Evolutionary conservation across 2,113 vertebrate species (phyloP).

Genomic region (Rhinopomastus cyanomelas): DNA sequence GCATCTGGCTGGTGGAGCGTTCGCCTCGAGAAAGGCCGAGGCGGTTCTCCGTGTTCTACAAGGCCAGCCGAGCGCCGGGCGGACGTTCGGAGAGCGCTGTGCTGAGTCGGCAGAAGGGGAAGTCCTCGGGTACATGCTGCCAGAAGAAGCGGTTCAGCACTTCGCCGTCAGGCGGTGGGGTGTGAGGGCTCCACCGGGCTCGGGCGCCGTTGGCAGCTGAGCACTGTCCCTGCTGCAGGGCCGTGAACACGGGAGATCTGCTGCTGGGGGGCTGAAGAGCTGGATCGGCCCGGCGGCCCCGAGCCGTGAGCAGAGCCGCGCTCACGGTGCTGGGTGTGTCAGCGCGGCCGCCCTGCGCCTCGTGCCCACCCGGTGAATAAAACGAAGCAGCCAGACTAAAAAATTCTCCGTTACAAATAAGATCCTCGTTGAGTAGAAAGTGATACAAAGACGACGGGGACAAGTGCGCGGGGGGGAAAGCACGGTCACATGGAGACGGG

Average conservation of each 20-base stretch:
- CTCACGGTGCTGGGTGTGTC: conserved; percentile 79
- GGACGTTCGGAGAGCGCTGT: conserved; percentile 40
- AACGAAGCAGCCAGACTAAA: conserved; percentile 74
- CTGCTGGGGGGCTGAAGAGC: not conserved
- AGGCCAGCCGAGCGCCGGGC: conserved; percentile 17
- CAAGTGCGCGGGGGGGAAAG: not conserved
- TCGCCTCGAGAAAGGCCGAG: not conserved
- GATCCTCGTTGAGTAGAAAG: conserved; percentile 72
- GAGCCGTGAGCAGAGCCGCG: conserved; percentile 51
- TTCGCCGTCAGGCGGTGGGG: conserved; percentile 8
- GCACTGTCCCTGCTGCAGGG: conserved; percentile 7
- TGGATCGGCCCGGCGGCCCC: conserved; percentile 19
- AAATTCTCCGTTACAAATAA: conserved; percentile 72
- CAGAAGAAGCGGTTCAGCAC: not conserved
- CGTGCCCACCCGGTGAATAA: conserved; percentile 60
- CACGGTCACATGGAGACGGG: not conserved
- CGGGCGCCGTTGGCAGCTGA: not conserved
- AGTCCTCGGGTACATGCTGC: conserved; percentile 37
- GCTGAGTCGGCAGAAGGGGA: conserved; percentile 43
- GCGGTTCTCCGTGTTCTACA: not conserved
- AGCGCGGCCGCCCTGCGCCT: conserved; percentile 65
- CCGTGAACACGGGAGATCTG: not conserved
- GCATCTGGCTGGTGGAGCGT: not conserved
- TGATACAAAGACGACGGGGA: conserved; percentile 61
- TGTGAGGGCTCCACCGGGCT: not conserved